A percentile compares a stretch with the other conserved stretches of the same genome.
Evolutionary conservation across 2,888 invertebrate genomes (phyloP).

Genomic region (Cosmia trapezina): DNA sequence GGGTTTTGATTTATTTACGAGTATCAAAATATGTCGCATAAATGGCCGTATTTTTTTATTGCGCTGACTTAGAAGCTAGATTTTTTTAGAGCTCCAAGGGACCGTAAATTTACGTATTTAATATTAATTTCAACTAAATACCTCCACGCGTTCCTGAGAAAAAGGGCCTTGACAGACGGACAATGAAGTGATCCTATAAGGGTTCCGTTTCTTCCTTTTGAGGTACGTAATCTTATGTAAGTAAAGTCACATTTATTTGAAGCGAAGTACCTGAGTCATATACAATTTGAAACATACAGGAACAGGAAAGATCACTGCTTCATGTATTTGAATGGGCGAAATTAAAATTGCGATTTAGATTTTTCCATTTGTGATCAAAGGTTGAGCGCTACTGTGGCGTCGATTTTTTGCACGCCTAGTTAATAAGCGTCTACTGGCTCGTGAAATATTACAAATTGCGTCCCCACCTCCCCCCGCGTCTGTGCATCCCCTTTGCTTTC

Average conservation of each 20-base stretch:
- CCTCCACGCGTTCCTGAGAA: no score
- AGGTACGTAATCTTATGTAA: background rate
- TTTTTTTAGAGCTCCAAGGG: no score
- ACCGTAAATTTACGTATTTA: no score
- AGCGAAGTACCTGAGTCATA: background rate
- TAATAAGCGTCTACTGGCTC: conserved; percentile 90
- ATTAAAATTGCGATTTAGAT: conserved; percentile 50
- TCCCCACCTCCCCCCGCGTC: conserved; percentile 74
- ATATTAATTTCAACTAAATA: no score
- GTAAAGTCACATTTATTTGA: background rate
- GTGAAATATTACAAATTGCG: conserved; percentile 91
- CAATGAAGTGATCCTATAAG: no score
- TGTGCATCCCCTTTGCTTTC: conserved; percentile 77
- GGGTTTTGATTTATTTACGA: no score
- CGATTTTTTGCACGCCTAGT: conserved; percentile 89
- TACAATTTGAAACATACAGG: background rate
- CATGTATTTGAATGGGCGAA: conserved; percentile 14
- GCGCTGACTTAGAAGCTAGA: no score
- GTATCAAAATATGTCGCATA: no score
- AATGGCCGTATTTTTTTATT: no score
- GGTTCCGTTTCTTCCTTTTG: no score
- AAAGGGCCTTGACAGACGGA: no score
- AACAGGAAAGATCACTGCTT: background rate
- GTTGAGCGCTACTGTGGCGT: conserved; percentile 79
- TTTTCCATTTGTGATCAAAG: conserved; percentile 57